These are phyloP conservation scores for Lordiphosa fenestrarum DNA, from an alignment of 2,888 invertebrate genomes.

Conservation along the genomic window DNA sequence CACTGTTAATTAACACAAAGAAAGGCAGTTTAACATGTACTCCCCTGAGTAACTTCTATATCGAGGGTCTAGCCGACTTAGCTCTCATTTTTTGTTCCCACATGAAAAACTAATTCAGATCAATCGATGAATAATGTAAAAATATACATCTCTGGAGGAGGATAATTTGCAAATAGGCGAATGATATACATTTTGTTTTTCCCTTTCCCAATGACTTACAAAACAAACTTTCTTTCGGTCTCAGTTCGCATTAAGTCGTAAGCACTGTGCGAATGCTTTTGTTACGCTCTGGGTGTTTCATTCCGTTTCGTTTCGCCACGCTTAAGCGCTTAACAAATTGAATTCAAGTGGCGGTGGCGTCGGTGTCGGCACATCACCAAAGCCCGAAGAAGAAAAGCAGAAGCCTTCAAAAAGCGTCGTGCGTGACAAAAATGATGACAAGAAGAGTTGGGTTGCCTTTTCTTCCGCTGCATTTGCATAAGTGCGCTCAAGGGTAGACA, in stretches of 20 bases:
- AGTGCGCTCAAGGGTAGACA: constrained; percentile 8
- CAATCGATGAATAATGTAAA: no score
- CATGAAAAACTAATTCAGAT: no score
- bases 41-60: no score
- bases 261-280: constrained; percentile 16
- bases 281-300: constrained; percentile 21
- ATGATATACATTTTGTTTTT: no score
- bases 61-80: no score
- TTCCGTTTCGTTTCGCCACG: constrained; percentile 41
- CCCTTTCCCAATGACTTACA: no score
- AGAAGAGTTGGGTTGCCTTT: constrained; percentile 40
- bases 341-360: constrained; percentile 30
- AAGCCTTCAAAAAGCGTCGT: constrained; percentile 60
- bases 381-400: constrained; percentile 26
- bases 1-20: no score
- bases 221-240: no score
- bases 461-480: constrained; percentile 13
- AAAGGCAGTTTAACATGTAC: no score
- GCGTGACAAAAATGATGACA: constrained; percentile 75
- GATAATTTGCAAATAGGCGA: no score
- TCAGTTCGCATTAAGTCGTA: neutral
- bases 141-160: no score
- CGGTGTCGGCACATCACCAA: constrained; percentile 8
- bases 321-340: constrained; percentile 50
- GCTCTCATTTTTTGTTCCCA: no score